A percentile compares a stretch with the other conserved stretches of the same genome.
Conservation (phyloP, 2,888 invertebrate species). For the Orthonevra nobilis region DNA sequence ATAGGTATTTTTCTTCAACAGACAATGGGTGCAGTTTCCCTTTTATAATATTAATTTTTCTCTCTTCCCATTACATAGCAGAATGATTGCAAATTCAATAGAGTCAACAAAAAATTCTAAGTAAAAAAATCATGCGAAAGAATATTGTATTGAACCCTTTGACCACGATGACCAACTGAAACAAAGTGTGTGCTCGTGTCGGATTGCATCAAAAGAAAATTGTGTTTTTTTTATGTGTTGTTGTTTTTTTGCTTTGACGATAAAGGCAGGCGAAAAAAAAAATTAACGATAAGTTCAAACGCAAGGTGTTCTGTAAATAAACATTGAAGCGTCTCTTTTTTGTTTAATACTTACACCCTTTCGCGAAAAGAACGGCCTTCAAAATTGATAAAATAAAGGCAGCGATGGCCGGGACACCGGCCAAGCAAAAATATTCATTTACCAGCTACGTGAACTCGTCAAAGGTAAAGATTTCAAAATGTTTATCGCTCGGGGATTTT, state of each 20-base stretch:
- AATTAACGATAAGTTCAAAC: slow-evolving; percentile 7
- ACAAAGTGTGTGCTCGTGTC: slow-evolving; percentile 43
- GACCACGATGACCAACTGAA: slow-evolving; percentile 39
- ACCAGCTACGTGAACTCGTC: slow-evolving; percentile 64
- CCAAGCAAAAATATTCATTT: slow-evolving; percentile 66
- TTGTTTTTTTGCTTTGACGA: slow-evolving; percentile 24
- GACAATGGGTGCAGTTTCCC: slow-evolving; percentile 68
- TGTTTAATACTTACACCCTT: slow-evolving; percentile 7
- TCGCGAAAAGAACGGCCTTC: slow-evolving; percentile 22
- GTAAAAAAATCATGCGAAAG: background rate
- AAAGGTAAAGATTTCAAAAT: slow-evolving; percentile 41
- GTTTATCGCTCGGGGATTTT: slow-evolving; percentile 3
- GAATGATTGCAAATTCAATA: slow-evolving; percentile 28
- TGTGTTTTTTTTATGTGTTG: slow-evolving; percentile 39
- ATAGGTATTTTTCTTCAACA: slow-evolving; percentile 53
- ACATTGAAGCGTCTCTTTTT: background rate
- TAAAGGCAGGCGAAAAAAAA: slow-evolving; percentile 12
- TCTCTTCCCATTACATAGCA: slow-evolving; percentile 37
- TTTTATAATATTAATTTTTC: slow-evolving; percentile 59
- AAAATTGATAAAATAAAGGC: slow-evolving; percentile 68
- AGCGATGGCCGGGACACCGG: slow-evolving; percentile 68
- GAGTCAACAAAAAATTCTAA: slow-evolving; percentile 12
- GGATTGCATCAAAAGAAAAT: slow-evolving; percentile 34
- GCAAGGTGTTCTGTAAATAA: slow-evolving; percentile 45
- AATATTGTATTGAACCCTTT: background rate